Conservation (phyloP, 37 sponge, comb jelly and placozoan genomes). For the Spongia lamella region DNA sequence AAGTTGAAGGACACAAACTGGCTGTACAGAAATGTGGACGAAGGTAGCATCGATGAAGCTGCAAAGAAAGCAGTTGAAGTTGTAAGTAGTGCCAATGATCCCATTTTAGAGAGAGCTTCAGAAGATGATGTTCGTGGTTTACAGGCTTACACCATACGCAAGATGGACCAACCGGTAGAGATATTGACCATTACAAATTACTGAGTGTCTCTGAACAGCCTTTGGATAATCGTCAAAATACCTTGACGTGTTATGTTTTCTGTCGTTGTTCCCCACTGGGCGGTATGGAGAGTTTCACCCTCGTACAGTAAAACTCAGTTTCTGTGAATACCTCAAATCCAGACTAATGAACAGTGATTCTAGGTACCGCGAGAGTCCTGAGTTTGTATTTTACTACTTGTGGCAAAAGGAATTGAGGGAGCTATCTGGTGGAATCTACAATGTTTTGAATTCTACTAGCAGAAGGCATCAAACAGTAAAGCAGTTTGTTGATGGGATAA, state of each 20-base stretch:
- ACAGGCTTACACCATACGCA: conserved; percentile 27
- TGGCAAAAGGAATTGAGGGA: too few relatives aligned
- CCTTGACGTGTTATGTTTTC: conserved; percentile 46
- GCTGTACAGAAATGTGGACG: conserved; percentile 29
- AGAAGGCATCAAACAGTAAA: not conserved
- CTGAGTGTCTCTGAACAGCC: conserved; percentile 12
- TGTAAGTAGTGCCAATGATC: not conserved
- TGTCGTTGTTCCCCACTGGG: conserved; percentile 41
- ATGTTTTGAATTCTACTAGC: not conserved
- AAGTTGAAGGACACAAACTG: conserved; percentile 36
- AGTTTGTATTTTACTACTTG: too few relatives aligned
- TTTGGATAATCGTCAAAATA: conserved; percentile 17
- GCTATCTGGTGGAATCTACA: conserved; percentile 12
- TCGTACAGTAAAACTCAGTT: conserved; percentile 20
- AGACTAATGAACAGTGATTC: conserved; percentile 50
- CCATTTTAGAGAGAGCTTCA: conserved; percentile 34
- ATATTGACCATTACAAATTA: conserved; percentile 38
- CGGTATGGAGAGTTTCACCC: conserved; percentile 55
- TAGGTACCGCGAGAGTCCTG: too few relatives aligned
- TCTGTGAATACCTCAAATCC: conserved; percentile 47
- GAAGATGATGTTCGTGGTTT: conserved; percentile 11
- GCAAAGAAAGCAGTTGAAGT: conserved; percentile 25
- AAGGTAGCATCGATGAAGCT: conserved; percentile 33
- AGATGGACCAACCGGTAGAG: not conserved
- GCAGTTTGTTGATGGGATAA: not conserved